These are phyloP conservation scores for Cecropterus lyciades DNA, from an alignment of 1,140 invertebrate genomes.

Conservation along the genomic window DNA sequence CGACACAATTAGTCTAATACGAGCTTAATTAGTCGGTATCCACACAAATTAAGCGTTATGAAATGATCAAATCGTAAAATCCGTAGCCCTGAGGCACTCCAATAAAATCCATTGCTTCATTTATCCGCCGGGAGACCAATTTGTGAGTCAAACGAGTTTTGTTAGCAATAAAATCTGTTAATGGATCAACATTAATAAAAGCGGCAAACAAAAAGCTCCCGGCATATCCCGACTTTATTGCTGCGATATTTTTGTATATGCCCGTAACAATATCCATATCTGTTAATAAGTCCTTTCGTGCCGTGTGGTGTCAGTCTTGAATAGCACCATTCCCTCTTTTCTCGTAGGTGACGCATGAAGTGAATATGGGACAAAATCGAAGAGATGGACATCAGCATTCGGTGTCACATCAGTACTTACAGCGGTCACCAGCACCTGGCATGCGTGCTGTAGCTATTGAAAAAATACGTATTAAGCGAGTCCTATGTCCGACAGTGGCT, in stretches of 20 bases:
- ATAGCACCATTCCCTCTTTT: too few species aligned
- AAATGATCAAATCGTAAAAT: constrained; percentile 62
- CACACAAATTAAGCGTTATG: constrained; percentile 61
- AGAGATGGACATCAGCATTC: too few species aligned
- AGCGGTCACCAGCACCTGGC: too few species aligned
- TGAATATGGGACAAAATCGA: too few species aligned
- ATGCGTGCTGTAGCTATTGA: too few species aligned
- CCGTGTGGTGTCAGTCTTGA: too few species aligned
- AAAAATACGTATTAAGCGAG: too few species aligned
- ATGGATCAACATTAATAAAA: constrained; percentile 76
- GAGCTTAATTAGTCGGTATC: constrained; percentile 44
- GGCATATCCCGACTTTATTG: constrained; percentile 67
- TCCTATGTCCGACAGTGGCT: too few species aligned
- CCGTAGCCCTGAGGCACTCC: constrained; percentile 47
- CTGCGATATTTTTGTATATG: constrained; percentile 54
- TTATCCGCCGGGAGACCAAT: constrained; percentile 60
- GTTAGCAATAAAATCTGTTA: constrained; percentile 71
- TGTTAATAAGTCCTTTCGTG: background rate
- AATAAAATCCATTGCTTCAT: constrained; percentile 67
- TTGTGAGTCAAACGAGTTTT: constrained; percentile 66
- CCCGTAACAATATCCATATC: constrained; percentile 44
- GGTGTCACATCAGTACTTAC: too few species aligned
- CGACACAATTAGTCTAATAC: constrained; percentile 34
- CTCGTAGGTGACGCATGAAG: too few species aligned
- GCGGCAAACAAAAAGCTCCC: constrained; percentile 56